These are phyloP conservation scores for Aphelenchoides bicaudatus DNA, from an alignment of 2,888 invertebrate species.

Conservation along the genomic window DNA sequence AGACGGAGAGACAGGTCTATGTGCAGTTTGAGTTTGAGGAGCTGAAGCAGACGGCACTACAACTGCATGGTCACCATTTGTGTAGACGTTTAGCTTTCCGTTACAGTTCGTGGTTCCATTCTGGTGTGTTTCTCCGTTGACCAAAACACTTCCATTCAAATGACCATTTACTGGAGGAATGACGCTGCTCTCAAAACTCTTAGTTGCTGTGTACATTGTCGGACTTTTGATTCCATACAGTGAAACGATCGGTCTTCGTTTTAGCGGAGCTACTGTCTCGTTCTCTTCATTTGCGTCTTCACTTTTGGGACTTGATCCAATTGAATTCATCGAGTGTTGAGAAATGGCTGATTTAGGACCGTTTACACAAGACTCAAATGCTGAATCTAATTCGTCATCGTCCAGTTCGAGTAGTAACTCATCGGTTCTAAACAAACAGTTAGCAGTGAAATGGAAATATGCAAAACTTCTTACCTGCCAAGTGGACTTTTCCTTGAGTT, in stretches of 20 bases:
- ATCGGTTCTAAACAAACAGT: constrained; percentile 47
- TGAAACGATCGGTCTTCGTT: constrained; percentile 19
- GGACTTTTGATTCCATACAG: constrained; percentile 18
- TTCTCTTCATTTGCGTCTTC: constrained; percentile 29
- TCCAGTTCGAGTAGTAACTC: constrained; percentile 51
- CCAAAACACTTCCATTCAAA: constrained; percentile 9
- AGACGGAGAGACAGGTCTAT: constrained; percentile 20
- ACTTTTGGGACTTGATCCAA: constrained; percentile 9
- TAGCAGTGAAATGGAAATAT: background rate
- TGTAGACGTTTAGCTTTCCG: background rate
- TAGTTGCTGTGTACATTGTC: background rate
- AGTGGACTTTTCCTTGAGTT: constrained; percentile 35
- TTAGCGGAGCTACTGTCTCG: constrained; percentile 28
- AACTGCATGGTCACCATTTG: background rate
- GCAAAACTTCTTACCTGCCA: constrained; percentile 28
- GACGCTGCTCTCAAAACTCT: constrained; percentile 5
- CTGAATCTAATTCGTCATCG: constrained; percentile 38
- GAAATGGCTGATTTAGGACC: background rate
- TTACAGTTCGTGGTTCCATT: background rate
- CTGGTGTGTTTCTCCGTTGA: constrained; percentile 15
- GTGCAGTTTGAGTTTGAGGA: background rate
- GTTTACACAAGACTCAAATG: background rate
- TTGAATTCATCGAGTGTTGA: constrained; percentile 1
- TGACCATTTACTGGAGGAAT: constrained; percentile 1
- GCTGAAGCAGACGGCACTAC: constrained; percentile 6